These are phyloP conservation scores for Poecile montanus DNA, from an alignment of 2,797 vertebrate species.

Conservation along the genomic window DNA sequence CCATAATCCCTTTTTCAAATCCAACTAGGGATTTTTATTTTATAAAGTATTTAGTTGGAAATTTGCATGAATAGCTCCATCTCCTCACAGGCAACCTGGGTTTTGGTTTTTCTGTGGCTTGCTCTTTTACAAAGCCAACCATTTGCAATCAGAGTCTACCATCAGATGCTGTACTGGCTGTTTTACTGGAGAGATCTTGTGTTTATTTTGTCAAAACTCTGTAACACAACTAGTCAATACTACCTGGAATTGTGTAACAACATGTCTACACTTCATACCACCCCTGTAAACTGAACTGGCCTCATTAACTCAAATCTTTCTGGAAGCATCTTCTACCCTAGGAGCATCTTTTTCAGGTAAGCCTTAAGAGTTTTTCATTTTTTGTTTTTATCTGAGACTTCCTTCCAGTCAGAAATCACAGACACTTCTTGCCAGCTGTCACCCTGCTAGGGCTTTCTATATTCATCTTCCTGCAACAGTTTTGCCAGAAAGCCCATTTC, in stretches of 20 bases:
- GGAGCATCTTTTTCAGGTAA: neutral
- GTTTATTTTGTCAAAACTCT: neutral
- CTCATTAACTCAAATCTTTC: neutral
- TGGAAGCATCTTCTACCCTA: neutral
- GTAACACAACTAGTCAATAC: neutral
- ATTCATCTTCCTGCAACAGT: neutral
- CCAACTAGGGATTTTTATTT: neutral
- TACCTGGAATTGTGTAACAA: neutral
- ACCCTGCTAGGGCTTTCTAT: neutral
- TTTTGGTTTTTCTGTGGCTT: neutral
- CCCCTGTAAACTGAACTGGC: neutral
- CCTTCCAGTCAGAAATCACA: neutral
- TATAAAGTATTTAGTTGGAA: neutral
- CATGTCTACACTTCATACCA: neutral
- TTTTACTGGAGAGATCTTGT: neutral
- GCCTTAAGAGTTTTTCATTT: accelerated
- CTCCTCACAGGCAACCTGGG: neutral
- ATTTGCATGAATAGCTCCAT: neutral
- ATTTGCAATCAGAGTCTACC: neutral
- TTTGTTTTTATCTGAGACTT: neutral
- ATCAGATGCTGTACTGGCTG: neutral
- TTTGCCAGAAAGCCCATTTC: neutral
- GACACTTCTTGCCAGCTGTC: neutral
- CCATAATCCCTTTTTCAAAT: neutral
- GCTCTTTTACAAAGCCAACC: neutral